Evolutionary conservation across 2,113 vertebrate genomes (phyloP).

Genomic region (Nothoprocta perdicaria): DNA sequence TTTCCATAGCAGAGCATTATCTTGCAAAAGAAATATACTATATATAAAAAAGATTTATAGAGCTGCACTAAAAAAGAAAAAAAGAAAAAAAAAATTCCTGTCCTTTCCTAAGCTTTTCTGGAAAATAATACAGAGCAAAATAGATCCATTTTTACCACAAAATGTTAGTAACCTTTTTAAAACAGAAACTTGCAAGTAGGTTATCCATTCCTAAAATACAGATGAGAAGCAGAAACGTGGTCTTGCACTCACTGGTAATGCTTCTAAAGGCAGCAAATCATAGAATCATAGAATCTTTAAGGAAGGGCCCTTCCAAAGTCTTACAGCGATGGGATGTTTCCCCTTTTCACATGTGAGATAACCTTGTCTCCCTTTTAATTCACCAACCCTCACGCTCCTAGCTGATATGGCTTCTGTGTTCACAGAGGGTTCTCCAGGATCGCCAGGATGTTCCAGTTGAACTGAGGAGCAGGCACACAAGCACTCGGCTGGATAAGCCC

Average conservation of each 20-base stretch:
- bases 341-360: not conserved
- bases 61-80: not conserved
- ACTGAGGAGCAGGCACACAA: not conserved
- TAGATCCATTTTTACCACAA: not conserved
- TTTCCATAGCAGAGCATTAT: not conserved
- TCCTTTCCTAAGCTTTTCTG: not conserved
- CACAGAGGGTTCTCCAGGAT: not conserved
- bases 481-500: not conserved
- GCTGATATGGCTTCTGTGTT: too few species aligned
- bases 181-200: not conserved
- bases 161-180: not conserved
- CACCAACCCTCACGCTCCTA: rapidly evolving
- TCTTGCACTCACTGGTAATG: not conserved
- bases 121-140: not conserved
- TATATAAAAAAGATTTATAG: not conserved
- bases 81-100: too few species aligned
- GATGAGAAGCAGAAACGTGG: not conserved
- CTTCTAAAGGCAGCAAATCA: not conserved
- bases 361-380: not conserved
- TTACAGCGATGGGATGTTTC: not conserved
- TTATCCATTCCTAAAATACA: not conserved
- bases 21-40: too few species aligned
- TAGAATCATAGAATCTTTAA: too few species aligned
- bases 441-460: not conserved
- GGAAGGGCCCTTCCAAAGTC: not conserved